Conservation (phyloP, 2,888 invertebrate genomes). For the Caradrina clavipalpis region DNA sequence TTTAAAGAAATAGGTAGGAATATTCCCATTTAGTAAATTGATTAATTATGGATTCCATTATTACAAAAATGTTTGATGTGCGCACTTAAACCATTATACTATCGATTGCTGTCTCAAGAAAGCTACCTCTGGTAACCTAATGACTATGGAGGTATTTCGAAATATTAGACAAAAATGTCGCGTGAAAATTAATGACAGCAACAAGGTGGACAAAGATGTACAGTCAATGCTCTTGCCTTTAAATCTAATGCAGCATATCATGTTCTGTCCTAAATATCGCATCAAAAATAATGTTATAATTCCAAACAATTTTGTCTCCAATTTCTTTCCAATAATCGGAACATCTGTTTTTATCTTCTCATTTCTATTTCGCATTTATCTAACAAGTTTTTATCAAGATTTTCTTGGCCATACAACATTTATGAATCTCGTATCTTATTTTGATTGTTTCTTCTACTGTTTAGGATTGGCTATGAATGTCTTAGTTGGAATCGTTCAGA, state of each 20-base stretch:
- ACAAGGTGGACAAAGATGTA: slow-evolving; percentile 27
- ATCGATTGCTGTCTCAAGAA: neutral
- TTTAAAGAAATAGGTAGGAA: neutral
- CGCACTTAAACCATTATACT: neutral
- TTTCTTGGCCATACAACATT: neutral
- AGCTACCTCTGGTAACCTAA: neutral
- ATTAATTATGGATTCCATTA: neutral
- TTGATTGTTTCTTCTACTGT: slow-evolving; percentile 1
- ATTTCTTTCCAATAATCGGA: slow-evolving; percentile 6
- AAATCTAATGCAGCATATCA: neutral
- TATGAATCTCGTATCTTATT: neutral
- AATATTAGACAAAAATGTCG: neutral
- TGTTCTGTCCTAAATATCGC: slow-evolving; percentile 24
- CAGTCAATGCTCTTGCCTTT: slow-evolving; percentile 39
- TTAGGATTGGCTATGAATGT: slow-evolving; percentile 12
- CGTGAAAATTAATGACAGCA: neutral
- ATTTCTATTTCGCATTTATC: neutral
- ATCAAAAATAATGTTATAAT: slow-evolving; percentile 31
- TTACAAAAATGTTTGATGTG: too few relatives aligned
- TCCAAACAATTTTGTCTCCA: slow-evolving; percentile 4
- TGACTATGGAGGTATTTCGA: neutral
- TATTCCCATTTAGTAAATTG: neutral
- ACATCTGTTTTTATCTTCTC: neutral
- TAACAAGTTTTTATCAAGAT: neutral
- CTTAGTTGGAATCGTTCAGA: neutral